Conservation (phyloP, 2,113 vertebrate genomes). For the Sinocyclocheilus rhinocerous region DNA sequence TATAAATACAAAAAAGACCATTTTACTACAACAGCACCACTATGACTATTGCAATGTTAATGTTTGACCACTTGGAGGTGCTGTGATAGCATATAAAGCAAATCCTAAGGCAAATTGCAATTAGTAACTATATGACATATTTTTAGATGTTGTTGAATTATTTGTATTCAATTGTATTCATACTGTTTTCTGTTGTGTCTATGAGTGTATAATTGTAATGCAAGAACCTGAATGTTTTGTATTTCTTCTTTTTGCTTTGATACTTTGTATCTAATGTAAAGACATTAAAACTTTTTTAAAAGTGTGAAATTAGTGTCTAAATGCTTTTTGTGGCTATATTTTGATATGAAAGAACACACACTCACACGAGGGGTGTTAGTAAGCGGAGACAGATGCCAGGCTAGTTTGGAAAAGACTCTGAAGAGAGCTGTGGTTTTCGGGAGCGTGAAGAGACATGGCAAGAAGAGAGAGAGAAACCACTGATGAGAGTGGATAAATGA, state of each 20-base stretch:
- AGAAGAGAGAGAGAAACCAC: slow-evolving; percentile 45
- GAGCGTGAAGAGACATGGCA: slow-evolving; percentile 58
- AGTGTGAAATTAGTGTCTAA: too few relatives aligned
- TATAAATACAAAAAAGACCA: background rate
- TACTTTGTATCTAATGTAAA: too few relatives aligned
- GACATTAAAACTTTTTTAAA: too few relatives aligned
- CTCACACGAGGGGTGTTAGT: background rate
- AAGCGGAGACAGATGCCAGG: slow-evolving; percentile 56
- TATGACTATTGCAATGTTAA: slow-evolving; percentile 2
- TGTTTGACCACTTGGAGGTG: background rate
- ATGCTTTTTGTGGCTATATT: background rate
- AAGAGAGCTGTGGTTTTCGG: slow-evolving; percentile 68
- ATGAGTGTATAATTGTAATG: background rate
- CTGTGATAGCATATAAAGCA: background rate
- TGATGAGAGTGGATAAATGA: slow-evolving; percentile 5
- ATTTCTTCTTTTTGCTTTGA: too few relatives aligned
- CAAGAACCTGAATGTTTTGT: background rate
- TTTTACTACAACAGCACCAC: background rate
- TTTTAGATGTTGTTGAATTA: background rate
- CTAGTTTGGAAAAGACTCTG: slow-evolving; percentile 71
- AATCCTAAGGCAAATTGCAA: too few relatives aligned
- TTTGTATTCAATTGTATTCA: background rate
- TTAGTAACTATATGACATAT: background rate
- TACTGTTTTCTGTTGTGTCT: background rate
- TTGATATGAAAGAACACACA: background rate